Evolutionary conservation across 2,113 vertebrate species (phyloP).

Genomic region (Apodemus speciosus): DNA sequence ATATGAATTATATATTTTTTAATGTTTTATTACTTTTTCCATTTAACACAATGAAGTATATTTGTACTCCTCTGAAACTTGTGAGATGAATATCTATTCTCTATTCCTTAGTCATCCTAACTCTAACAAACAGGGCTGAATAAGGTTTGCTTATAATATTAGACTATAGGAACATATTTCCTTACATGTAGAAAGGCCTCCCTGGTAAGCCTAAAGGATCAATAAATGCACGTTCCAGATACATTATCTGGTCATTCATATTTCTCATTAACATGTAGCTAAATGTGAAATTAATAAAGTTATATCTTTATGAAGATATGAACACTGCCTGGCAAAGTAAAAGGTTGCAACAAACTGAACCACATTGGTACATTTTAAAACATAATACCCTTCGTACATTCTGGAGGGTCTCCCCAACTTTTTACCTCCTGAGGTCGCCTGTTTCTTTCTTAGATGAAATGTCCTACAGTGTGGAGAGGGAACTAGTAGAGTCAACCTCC

Average conservation of each 20-base stretch:
- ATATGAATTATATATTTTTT: too few relatives aligned
- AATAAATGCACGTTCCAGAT: slow-evolving; percentile 94
- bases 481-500: too few relatives aligned
- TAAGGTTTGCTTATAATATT: background rate
- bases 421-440: too few relatives aligned
- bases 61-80: background rate
- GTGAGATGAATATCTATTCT: background rate
- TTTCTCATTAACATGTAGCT: slow-evolving; percentile 86
- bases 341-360: background rate
- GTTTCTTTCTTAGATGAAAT: too few relatives aligned
- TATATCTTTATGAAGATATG: background rate
- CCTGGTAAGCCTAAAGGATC: slow-evolving; percentile 95
- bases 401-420: too few relatives aligned
- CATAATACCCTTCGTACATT: background rate
- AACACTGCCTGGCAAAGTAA: background rate
- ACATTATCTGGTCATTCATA: slow-evolving; percentile 91
- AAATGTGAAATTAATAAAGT: slow-evolving; percentile 42
- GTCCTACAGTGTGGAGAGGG: too few relatives aligned
- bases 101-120: background rate
- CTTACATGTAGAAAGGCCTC: slow-evolving; percentile 95
- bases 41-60: too few relatives aligned
- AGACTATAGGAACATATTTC: too few relatives aligned
- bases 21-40: too few relatives aligned
- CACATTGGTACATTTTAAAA: background rate
- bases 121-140: background rate